Percentiles rank a stretch among this genome's conserved stretches.
Conservation (phyloP, 2,113 vertebrate genomes). For the Sorex fumeus region DNA sequence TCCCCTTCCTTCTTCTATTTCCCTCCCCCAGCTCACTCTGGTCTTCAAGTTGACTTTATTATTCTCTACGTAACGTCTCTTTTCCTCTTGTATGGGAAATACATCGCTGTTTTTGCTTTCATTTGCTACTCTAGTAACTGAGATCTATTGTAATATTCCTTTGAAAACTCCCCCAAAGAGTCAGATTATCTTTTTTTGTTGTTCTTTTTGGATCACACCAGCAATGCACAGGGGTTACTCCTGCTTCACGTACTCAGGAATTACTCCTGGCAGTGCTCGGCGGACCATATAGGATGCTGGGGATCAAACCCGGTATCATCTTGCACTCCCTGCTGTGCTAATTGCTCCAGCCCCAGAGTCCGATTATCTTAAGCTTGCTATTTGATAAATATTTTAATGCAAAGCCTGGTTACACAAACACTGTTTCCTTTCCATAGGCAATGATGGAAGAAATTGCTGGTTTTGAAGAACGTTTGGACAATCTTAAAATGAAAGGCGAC, state of each 20-base stretch:
- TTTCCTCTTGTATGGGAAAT: background rate
- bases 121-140: background rate
- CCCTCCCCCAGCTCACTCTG: background rate
- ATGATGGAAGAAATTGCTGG: conserved; percentile 98
- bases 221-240: too few species aligned
- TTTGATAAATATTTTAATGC: background rate
- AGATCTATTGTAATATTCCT: background rate
- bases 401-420: background rate
- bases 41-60: background rate
- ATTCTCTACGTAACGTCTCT: background rate
- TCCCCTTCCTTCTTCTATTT: too few species aligned
- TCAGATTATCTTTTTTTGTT: background rate
- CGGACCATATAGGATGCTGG: too few species aligned
- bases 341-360: too few species aligned
- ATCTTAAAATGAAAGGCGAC: conserved; percentile 92
- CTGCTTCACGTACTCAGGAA: too few species aligned
- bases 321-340: too few species aligned
- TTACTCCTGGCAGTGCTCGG: too few species aligned
- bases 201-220: too few species aligned
- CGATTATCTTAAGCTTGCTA: background rate
- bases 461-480: conserved; percentile 95
- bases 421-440: conserved; percentile 89
- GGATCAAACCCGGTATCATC: too few species aligned
- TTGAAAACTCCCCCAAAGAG: background rate
- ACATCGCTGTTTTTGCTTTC: background rate